Percentiles rank a stretch among this genome's conserved stretches.
phyloP scores from a whole-genome alignment of 2,113 vertebrate genomes.

The Odobenus rosmarus region DNA sequence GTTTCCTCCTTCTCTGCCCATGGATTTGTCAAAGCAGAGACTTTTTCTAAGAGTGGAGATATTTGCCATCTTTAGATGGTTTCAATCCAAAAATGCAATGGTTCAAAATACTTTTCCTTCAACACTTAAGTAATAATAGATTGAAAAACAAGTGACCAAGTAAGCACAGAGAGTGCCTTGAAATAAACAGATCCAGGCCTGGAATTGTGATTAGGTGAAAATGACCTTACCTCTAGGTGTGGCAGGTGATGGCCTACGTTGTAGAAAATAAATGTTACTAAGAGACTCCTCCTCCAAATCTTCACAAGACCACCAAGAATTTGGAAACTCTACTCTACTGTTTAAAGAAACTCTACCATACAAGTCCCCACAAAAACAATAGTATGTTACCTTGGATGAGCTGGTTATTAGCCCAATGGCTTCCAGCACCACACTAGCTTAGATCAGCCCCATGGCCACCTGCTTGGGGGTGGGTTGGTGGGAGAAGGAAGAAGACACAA shows the following conservation, averaged over 20 bases:
- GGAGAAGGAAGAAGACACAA: background rate
- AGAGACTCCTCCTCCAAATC: background rate
- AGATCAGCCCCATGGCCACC: background rate
- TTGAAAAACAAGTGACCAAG: slow-evolving; percentile 29
- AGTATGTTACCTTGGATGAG: background rate
- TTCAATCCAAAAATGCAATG: slow-evolving; percentile 22
- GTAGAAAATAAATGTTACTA: background rate
- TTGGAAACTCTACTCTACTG: background rate
- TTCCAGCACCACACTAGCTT: background rate
- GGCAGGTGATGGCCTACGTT: background rate
- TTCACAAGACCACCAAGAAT: background rate
- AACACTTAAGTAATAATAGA: background rate
- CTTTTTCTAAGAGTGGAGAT: background rate
- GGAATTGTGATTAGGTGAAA: background rate
- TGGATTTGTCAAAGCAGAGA: background rate
- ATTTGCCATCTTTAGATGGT: background rate
- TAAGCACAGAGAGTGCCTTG: background rate
- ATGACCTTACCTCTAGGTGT: background rate
- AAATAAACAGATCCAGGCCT: background rate
- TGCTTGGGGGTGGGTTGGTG: background rate
- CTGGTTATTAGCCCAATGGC: background rate
- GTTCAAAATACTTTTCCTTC: background rate
- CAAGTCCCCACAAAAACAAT: background rate
- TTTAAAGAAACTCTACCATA: background rate
- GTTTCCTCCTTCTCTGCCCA: slow-evolving; percentile 31